Base-by-base conservation (phyloP, 2,113 vertebrate species). In the Puntigrus tetrazona region DNA sequence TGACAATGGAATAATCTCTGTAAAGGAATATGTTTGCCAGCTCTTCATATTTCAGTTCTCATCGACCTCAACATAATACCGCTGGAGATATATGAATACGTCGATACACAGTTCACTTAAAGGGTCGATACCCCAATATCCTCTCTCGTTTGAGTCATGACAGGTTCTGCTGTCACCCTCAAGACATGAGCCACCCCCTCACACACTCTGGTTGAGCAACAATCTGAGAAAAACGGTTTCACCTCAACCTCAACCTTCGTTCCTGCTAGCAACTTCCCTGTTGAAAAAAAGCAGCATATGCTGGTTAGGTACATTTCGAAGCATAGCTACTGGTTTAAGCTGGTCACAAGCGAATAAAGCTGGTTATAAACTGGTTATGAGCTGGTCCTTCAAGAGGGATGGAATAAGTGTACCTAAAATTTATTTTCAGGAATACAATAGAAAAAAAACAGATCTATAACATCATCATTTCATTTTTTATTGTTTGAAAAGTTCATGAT, bases 61-160 rank as follows among this genome's bases (percentile, higher is more conserved):
- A 43, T 59, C 2, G 59, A 25, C 36, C 25, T 41, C 7, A 65
- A 27, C 7, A 5, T 79, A 79, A 43, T 22, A 27, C 55, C 3
- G 41, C 78, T 43, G 38, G 38, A 80, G 67, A 67, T 65, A 45
- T 43, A 80, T 80, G n/a, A 47, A 65, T 45, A 43, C 67, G 78
- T 45, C 27, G 10, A 81, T 81, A 50, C 25, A 5, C 7, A 0
- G 38, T 31, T 81, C 25, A 81, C 59, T 47, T 25, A 31, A 29
- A 22, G 9, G n/a, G 78, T 67, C 41, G 11, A 81, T 67, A 47
- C 59, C 29, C 41, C 41, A 47, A 31, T 81, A 55, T 81, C 27
- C 61, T 81, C 38, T 22, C 27, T 47, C 18, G 0, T 43, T 67
- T 67, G 25, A 47, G 61, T 65, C 43, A 63, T 65, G 38, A 3